A percentile compares a stretch with the other conserved stretches of the same genome.
Evolutionary conservation across 2,888 invertebrate genomes (phyloP).

Genomic region (Griposia aprilina): DNA sequence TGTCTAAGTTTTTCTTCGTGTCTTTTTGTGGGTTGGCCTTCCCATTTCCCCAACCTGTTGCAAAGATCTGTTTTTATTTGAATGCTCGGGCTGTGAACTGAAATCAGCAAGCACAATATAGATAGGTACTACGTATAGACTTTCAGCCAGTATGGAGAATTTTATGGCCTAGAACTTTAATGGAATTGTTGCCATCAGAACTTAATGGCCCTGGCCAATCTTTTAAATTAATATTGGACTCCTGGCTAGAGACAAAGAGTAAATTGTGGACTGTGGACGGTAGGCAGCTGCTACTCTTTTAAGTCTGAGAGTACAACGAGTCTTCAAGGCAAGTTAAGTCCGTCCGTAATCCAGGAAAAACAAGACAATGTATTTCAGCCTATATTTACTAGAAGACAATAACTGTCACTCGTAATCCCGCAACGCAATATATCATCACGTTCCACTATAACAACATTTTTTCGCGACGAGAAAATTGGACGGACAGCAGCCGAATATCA

Average conservation of each 20-base stretch:
- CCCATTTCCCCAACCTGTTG: constrained; percentile 16
- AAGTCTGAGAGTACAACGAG: not conserved
- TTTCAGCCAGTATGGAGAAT: not conserved
- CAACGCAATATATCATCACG: constrained; percentile 38
- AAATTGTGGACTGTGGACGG: not conserved
- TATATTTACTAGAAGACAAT: constrained; percentile 25
- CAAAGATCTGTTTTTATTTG: not conserved
- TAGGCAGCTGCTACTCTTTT: not conserved
- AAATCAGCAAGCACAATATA: not conserved
- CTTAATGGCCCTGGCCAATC: not conserved
- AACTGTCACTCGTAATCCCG: constrained; percentile 28
- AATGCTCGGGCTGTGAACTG: not conserved
- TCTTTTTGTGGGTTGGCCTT: not conserved
- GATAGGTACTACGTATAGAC: not conserved
- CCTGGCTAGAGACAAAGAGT: not conserved
- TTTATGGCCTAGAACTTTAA: not conserved
- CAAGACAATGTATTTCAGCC: not conserved
- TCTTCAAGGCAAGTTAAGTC: not conserved
- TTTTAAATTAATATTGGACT: constrained; percentile 6
- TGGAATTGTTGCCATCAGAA: not conserved
- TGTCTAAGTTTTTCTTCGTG: not conserved
- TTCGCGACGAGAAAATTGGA: constrained; percentile 53
- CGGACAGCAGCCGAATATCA: constrained; percentile 54
- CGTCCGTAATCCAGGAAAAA: not conserved
- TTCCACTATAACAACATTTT: constrained; percentile 36